Base-by-base conservation (phyloP, 2,888 invertebrate species). In the Thyatira batis region DNA sequence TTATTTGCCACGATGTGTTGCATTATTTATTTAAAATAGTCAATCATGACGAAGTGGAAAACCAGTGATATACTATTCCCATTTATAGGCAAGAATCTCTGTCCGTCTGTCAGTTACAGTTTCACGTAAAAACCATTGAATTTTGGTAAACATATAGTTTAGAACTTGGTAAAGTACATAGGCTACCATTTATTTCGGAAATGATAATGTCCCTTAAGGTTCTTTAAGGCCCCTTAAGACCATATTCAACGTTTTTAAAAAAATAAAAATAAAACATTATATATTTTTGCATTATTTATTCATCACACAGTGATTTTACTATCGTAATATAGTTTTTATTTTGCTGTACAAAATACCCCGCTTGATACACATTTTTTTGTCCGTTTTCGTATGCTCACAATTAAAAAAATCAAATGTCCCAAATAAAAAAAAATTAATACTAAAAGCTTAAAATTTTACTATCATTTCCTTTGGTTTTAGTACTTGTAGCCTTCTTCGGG, bases 401-500 rank as follows among this genome's bases (percentile, higher is more conserved):
- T 27, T 28, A 13, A 9, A 27, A 17, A 17, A 27, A 27, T 17
- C 4, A 45, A n/a, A 10, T 44, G 21, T 52, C 23, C 46, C 44
- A 21, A 4, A 10, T 13, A 10, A 44, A 44, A n/a, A n/a, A n/a
- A n/a, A n/a, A n/a, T n/a, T n/a, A n/a, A 58, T 57, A 55, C 33
- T 33, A 60, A 71, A 67, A 23, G 2, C 13, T 10, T 9, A 39
- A 53, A 67, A 69, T 67, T 71, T 67, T 56, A 67, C 72, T 78
- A 76, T 58, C 51, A 60, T 56, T 60, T 65, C 68, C 72, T 87
- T 86, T 81, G 77, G 76, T 67, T 78, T 71, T 79, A 91, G 72
- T 92, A 92, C 61, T 85, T 90, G 74, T 92, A 92, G 50, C 92
- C 92, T 69, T 89, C 89, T 59, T 89, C 82, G 45, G 83, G 71